phyloP scores from a whole-genome alignment of 2,888 invertebrate genomes.

The Drosophila imparisetae region DNA sequence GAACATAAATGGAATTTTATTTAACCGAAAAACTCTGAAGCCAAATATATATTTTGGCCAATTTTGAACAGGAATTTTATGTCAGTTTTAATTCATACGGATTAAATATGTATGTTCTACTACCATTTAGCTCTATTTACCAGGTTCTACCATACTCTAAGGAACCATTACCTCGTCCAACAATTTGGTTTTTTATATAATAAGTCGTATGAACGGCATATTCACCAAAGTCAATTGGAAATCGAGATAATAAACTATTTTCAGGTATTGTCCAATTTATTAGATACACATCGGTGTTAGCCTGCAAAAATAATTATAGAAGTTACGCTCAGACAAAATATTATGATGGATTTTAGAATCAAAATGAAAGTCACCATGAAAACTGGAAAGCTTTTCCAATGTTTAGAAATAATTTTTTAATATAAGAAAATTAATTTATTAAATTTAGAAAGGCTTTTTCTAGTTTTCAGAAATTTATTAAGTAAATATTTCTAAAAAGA shows the following conservation, averaged over 20 bases:
- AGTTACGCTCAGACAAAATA: background rate
- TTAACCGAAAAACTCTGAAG: background rate
- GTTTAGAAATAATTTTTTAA: background rate
- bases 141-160: background rate
- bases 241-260: background rate
- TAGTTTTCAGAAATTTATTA: background rate
- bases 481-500: background rate
- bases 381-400: background rate
- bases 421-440: background rate
- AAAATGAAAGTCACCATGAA: background rate
- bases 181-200: background rate
- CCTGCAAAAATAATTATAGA: background rate
- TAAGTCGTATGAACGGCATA: background rate
- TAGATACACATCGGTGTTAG: background rate
- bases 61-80: background rate
- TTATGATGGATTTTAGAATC: background rate
- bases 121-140: background rate
- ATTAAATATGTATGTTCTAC: background rate
- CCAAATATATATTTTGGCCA: accelerated
- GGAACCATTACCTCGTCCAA: background rate
- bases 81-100: background rate
- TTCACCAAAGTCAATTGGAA: conserved; percentile 1
- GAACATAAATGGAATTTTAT: background rate
- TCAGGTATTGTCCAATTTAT: background rate
- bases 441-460: background rate